These are phyloP conservation scores for Xiphophorus couchianus DNA, from an alignment of 2,113 vertebrate species.

Conservation along the genomic window DNA sequence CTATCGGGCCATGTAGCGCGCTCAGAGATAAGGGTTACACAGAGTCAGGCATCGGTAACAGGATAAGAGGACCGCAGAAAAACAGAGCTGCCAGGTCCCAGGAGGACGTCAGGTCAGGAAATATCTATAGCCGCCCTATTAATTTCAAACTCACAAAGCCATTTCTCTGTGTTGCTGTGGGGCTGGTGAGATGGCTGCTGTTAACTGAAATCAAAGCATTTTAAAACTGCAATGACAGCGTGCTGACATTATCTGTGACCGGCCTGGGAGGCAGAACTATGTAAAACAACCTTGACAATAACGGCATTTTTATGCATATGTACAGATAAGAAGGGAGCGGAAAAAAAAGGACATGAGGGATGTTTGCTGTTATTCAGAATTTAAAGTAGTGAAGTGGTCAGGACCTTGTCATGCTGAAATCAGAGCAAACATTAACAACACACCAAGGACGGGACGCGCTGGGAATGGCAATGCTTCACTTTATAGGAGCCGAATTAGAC, in stretches of 20 bases:
- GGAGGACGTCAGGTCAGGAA: constrained; percentile 65
- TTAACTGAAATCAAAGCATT: constrained; percentile 30
- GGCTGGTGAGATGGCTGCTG: constrained; percentile 32
- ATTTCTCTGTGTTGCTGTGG: constrained; percentile 21
- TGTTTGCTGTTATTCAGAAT: constrained; percentile 7
- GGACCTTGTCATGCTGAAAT: constrained; percentile 1
- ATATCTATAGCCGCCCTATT: constrained; percentile 65
- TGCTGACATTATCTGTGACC: neutral
- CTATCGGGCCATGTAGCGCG: constrained; percentile 71
- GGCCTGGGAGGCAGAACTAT: neutral
- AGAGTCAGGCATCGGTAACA: constrained; percentile 73
- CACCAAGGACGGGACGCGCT: neutral
- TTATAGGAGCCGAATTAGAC: neutral
- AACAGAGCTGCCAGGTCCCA: constrained; percentile 65
- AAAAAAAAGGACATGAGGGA: neutral
- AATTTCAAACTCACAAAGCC: constrained; percentile 56
- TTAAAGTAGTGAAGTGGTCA: constrained; percentile 9
- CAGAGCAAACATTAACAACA: neutral
- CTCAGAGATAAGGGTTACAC: constrained; percentile 78
- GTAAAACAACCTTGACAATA: constrained; percentile 6
- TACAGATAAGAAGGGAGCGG: neutral
- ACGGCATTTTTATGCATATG: neutral
- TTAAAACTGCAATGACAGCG: neutral
- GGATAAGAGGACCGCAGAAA: constrained; percentile 75
- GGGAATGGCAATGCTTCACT: neutral